These are phyloP conservation scores for Suricata suricatta DNA, from an alignment of 2,113 vertebrate species.

Conservation along the genomic window DNA sequence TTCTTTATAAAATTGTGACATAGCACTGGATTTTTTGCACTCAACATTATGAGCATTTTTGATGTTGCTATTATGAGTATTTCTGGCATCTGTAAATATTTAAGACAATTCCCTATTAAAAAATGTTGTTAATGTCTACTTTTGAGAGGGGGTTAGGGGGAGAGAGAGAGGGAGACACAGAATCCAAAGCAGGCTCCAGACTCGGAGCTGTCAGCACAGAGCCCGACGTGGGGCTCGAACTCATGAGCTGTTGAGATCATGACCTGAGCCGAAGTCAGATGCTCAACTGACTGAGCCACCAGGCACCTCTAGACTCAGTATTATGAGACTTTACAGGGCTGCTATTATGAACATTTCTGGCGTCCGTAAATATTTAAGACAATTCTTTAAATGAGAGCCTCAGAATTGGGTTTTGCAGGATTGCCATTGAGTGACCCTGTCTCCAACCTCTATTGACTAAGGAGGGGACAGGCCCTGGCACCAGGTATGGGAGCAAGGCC, in stretches of 20 bases:
- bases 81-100: background rate
- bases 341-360: background rate
- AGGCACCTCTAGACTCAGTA: background rate
- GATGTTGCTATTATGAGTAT: no score
- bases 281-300: no score
- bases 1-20: background rate
- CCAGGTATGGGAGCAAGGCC: background rate
- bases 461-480: no score
- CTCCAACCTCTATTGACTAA: background rate
- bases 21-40: background rate
- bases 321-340: background rate
- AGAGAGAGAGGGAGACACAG: no score
- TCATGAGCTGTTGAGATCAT: no score
- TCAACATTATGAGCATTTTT: background rate
- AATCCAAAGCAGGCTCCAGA: no score
- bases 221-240: no score
- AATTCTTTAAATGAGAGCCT: background rate
- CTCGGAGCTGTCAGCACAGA: no score
- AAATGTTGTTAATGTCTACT: no score
- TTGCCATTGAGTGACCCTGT: rapidly evolving
- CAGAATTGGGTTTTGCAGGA: background rate
- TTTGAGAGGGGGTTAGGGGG: no score
- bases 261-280: no score
- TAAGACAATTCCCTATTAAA: background rate
- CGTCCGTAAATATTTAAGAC: background rate